Base-by-base conservation (phyloP, 2,113 vertebrate genomes). In the Campylomormyrus numenius region DNA sequence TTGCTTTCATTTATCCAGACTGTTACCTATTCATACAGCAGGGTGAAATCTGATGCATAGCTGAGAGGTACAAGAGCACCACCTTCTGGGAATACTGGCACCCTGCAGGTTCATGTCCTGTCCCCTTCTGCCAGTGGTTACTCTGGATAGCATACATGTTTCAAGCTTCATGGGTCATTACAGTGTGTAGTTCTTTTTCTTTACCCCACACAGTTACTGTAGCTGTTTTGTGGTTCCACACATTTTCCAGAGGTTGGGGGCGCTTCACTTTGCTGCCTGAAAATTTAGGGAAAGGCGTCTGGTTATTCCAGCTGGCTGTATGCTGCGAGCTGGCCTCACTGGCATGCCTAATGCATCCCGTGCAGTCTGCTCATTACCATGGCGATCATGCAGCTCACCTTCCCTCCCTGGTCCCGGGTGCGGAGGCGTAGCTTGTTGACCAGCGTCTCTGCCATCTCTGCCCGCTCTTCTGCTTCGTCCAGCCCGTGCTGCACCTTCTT, bases 401-500 rank as follows among this genome's bases (percentile, higher is more conserved):
- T 99, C 92, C 94, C 27, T 92, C 97, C 92, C 94, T 95, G 94
- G 93, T 97, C 97, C 19, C 97, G 95, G 89, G 96, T 97, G 92
- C 97, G 96, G 2, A 95, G 93, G 0, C 97, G 96, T 83, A 99
- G 95, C 94, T 99, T 98, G 95, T 99, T 99, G 93, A 97, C 97
- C 94, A 99, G 97, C 0, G 95, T 94, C 94, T 99, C 97, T 0
- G 98, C 98, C 0, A 94, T 95, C 85, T 98, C 97, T 0, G 97
- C 98, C 0, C 98, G 94, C 21, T 98, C 98, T 92, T 97, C 98
- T 0, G 97, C 97, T 0, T 98, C 97, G 0, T 98, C 97, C 49
- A 98, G 93, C 92, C 98, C 97, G 0, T 98, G 98, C 94, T 99
- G 98, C 74, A 97, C 94, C 94, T 98, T 98, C 93, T 97, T 96